A percentile compares a stretch with the other conserved stretches of the same genome.
phyloP scores from a whole-genome alignment of 2,113 vertebrate species.

The Saccopteryx leptura region DNA sequence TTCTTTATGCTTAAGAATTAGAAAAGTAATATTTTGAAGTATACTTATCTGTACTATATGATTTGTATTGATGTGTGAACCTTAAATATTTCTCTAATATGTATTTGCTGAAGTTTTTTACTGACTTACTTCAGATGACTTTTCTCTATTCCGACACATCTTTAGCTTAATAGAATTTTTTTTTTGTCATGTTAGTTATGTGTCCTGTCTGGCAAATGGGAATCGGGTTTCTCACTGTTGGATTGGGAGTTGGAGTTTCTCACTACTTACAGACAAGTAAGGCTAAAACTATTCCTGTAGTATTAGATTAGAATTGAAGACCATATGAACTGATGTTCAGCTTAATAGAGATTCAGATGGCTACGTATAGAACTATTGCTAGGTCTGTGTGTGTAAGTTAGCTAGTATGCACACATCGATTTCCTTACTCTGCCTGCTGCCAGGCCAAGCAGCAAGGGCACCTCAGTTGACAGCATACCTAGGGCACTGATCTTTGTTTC shows the following conservation, averaged over 20 bases:
- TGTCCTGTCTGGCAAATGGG: background rate
- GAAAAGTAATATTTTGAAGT: background rate
- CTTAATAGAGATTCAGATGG: background rate
- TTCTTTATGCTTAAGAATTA: background rate
- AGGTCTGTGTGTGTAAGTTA: background rate
- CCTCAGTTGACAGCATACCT: background rate
- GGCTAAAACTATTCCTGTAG: background rate
- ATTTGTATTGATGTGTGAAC: background rate
- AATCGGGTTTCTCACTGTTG: background rate
- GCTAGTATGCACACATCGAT: background rate
- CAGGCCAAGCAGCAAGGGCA: background rate
- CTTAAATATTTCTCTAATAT: conserved; percentile 8
- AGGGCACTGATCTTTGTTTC: background rate
- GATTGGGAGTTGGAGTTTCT: background rate
- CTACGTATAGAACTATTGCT: background rate
- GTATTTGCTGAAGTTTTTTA: background rate
- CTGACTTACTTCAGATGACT: conserved; percentile 23
- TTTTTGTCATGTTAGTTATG: background rate
- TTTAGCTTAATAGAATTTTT: background rate
- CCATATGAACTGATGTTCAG: background rate
- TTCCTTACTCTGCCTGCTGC: background rate
- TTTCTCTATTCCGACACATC: background rate
- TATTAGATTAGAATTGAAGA: background rate
- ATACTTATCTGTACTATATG: background rate
- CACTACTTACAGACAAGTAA: background rate